Evolutionary conservation across 2,888 invertebrate species (phyloP), one percentile per base, ranked within the genome.

Genomic region (Cephus runcator): DNA sequence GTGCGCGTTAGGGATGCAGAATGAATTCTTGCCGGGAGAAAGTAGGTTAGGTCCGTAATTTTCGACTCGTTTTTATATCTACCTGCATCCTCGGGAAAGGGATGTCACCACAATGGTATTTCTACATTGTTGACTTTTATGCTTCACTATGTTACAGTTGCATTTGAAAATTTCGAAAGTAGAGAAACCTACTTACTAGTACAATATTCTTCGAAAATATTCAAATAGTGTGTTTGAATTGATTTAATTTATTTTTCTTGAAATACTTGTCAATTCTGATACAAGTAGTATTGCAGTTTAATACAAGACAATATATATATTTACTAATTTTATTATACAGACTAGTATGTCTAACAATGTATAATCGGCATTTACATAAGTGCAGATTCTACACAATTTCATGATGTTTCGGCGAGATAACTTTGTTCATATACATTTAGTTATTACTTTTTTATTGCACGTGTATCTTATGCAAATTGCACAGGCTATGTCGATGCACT

Each of bases 401-500:
- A 9, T 9, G 23, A 56, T 56, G 6, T 23, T 56, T 9, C 56
- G 56, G 23, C 56, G 0, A 56, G 9, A 56, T 56, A 23, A 23
- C 23, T 56, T 56, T 56, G 2, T 56, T 23, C 0, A 56, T 23
- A 56, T 9, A 56, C 2, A 23, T 56, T 23, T 56, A 56, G 23
- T 15, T 56, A 56, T 2, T 56, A 15, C 15, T 56, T 23, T 84
- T 86, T 87, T 87, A 87, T 88, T 87, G 83, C 83, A 84, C 85
- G 85, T 85, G 86, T 84, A 87, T 87, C 85, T 86, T 85, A 86
- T 86, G 87, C 86, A 88, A 88, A 88, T 87, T 83, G 81, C 84
- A 80, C 79, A 79, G 79, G 84, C 83, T 82, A 84, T 83, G 83
- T 84, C 79, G 83, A 84, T 79, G 81, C 82, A 83, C 85, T 86